Evolutionary conservation across 2,888 invertebrate species (phyloP).

Genomic region (Caenorhabditis zanzibari): DNA sequence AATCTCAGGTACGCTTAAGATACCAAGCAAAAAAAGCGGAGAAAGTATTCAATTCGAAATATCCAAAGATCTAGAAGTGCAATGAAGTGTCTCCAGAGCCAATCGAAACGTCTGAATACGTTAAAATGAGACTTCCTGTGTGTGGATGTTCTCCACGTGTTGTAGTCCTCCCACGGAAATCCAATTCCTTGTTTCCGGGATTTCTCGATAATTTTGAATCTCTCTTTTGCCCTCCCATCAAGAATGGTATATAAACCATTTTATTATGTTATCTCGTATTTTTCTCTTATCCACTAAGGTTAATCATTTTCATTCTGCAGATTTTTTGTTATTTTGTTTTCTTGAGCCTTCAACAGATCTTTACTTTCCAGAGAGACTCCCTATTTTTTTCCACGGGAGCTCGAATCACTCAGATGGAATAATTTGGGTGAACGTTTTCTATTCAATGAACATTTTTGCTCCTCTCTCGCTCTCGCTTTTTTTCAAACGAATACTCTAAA

Average conservation of each 20-base stretch:
- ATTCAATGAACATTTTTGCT: neutral
- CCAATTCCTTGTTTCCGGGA: slow-evolving; percentile 20
- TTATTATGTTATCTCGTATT: neutral
- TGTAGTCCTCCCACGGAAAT: slow-evolving; percentile 20
- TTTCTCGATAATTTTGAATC: neutral
- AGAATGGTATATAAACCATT: neutral
- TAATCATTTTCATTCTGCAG: slow-evolving; percentile 10
- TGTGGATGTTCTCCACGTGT: slow-evolving; percentile 14
- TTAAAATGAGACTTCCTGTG: slow-evolving; percentile 8
- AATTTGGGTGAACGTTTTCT: slow-evolving; percentile 39
- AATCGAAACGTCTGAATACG: slow-evolving; percentile 20
- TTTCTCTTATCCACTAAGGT: neutral
- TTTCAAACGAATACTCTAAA: neutral
- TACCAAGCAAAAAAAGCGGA: too few species aligned
- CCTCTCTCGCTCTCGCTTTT: too few species aligned
- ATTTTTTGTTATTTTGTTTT: too few species aligned
- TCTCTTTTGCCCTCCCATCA: neutral
- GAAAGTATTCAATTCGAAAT: too few species aligned
- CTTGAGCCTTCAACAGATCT: neutral
- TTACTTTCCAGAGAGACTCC: slow-evolving; percentile 1
- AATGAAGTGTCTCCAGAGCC: neutral
- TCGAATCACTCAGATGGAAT: slow-evolving; percentile 31
- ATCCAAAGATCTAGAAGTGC: neutral
- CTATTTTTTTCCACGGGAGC: slow-evolving; percentile 2
- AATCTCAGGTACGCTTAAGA: too few species aligned